Conservation (phyloP, 2,113 vertebrate genomes). For the Eulacestoma nigropectus region DNA sequence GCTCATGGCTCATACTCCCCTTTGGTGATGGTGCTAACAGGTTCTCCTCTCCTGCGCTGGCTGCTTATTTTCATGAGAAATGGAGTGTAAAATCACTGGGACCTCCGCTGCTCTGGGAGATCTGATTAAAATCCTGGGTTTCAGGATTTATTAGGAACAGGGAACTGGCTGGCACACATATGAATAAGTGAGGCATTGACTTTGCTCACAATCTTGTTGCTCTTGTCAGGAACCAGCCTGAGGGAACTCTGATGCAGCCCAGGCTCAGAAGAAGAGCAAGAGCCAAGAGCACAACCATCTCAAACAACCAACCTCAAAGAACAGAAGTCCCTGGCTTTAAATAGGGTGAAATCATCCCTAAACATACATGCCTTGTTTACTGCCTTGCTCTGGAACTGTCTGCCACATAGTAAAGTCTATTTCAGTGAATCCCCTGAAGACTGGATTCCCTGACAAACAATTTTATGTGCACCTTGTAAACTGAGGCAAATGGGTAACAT, state of each 20-base stretch:
- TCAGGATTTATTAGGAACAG: not conserved
- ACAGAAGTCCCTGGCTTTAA: not conserved
- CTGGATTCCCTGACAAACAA: not conserved
- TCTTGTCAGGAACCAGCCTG: not conserved
- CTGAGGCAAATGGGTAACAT: not conserved
- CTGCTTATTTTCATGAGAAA: slow-evolving; percentile 29
- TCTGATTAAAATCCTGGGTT: slow-evolving; percentile 26
- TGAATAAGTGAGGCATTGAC: not conserved
- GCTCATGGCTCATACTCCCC: not conserved
- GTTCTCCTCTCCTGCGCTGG: not conserved
- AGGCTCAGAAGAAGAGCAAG: not conserved
- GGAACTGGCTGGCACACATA: not conserved
- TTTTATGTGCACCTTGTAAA: not conserved
- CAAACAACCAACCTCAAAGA: not conserved
- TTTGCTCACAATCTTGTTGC: not conserved
- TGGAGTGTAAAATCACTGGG: not conserved
- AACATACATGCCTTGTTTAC: not conserved
- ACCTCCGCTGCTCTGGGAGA: not conserved
- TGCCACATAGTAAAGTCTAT: not conserved
- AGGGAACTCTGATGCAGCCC: not conserved
- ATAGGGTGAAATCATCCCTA: not conserved
- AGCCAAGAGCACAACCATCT: not conserved
- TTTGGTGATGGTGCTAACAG: slow-evolving; percentile 8
- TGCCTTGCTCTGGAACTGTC: not conserved
- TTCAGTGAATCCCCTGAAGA: not conserved